Evolutionary conservation across 2,888 invertebrate species (phyloP), one percentile per base, ranked within the genome.

Genomic region (Allygus modestus): DNA sequence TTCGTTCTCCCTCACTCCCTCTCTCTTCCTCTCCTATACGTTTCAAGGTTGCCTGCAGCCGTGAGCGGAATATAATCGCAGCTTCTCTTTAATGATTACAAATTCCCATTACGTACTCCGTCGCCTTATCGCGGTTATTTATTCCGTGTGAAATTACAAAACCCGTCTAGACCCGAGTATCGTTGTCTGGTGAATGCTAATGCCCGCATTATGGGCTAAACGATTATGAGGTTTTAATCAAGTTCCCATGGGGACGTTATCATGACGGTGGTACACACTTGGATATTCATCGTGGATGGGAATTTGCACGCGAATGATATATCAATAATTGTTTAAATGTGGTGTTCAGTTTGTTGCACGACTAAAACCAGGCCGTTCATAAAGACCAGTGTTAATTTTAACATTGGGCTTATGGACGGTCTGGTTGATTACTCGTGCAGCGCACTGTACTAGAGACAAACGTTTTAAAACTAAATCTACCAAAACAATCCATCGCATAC

Each of bases 51-150:
- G 75, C 75, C 43, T 1, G n/a, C 73, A 15, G 46, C 75, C 75
- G 43, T 77, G 75, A 77, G 75, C 43, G 7, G 75, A 77, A 77
- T 77, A 77, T 77, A 43, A 77, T 77, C 41, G 46, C 28, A 26
- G 75, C 75, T 77, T 77, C 75, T 46, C 75, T 77, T 77, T 77
- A 77, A 77, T 46, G 75, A 77, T 77, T 77, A 77, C 43, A 46
- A 77, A 77, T 77, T 77, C 75, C 75, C 46, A 77, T 77, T 77
- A 77, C 75, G 75, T 77, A 46, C 46, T 41, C 26, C 26, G 75
- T 28, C 75, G 75, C 75, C 28, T 77, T 77, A 46, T 77, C 75
- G 41, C 41, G 26, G 28, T 46, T 41, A 77, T 77, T 77, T 77
- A 77, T 77, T n/a, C 46, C 75, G 75, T 77, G 75, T 77, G 43